A percentile compares a stretch with the other conserved stretches of the same genome.
Evolutionary conservation across 2,888 invertebrate genomes (phyloP).

Genomic region (Heteromurus nitidus): DNA sequence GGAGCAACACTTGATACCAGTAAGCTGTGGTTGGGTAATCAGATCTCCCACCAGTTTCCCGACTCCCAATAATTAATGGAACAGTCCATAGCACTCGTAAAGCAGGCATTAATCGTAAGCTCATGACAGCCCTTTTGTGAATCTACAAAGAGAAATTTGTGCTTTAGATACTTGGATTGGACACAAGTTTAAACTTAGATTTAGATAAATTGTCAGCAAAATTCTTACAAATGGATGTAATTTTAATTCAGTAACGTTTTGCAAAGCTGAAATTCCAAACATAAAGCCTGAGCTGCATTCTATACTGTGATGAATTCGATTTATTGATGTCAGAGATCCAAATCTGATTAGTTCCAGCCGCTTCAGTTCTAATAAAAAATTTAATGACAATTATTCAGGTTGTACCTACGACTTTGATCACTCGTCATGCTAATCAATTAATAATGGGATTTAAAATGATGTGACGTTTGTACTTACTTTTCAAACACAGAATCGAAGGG

Average conservation of each 20-base stretch:
- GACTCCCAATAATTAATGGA: conserved; percentile 41
- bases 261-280: conserved; percentile 45
- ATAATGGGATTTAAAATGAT: neutral
- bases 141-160: conserved; percentile 28
- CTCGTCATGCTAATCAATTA: too few species aligned
- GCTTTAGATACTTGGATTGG: too few species aligned
- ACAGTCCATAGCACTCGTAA: conserved; percentile 24
- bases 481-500: conserved; percentile 38
- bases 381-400: neutral
- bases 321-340: conserved; percentile 26
- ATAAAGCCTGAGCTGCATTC: conserved; percentile 50
- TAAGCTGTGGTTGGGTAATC: conserved; percentile 42
- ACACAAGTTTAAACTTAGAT: too few species aligned
- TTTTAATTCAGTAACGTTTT: conserved; percentile 33
- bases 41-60: conserved; percentile 40
- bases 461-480: conserved; percentile 25
- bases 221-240: conserved; percentile 38
- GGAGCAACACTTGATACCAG: conserved; percentile 44
- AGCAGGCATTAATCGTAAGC: conserved; percentile 37
- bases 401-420: too few species aligned
- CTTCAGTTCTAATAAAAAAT: neutral
- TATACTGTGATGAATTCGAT: conserved; percentile 46
- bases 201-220: too few species aligned
- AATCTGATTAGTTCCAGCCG: conserved; percentile 34
- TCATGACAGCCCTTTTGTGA: conserved; percentile 43